Percentiles rank a stretch among this genome's conserved stretches.
phyloP scores from a whole-genome alignment of 2,888 invertebrate genomes.

The Leptinotarsa tumamoca region DNA sequence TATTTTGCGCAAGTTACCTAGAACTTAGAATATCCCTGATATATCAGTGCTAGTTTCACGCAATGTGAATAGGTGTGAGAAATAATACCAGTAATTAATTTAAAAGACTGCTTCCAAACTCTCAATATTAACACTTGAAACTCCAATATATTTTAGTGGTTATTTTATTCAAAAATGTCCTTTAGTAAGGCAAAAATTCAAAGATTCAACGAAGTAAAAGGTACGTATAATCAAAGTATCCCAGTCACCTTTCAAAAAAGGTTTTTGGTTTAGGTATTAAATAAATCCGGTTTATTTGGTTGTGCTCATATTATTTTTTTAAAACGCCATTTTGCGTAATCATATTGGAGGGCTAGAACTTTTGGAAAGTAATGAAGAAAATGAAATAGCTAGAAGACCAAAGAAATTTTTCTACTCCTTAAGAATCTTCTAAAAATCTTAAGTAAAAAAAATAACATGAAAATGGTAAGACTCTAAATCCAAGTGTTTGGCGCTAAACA shows the following conservation, averaged over 20 bases:
- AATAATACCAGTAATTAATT: too few species aligned
- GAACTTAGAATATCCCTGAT: background rate
- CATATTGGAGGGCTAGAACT: background rate
- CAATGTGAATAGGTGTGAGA: background rate
- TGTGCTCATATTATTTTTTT: background rate
- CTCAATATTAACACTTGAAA: too few species aligned
- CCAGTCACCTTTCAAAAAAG: too few species aligned
- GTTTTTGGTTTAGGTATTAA: too few species aligned
- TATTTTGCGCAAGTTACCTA: background rate
- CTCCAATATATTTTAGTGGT: background rate
- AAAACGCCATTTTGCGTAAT: conserved; percentile 1
- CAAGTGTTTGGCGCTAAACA: too few species aligned
- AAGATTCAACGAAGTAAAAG: conserved; percentile 69
- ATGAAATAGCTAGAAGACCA: background rate
- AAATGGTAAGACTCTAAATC: too few species aligned
- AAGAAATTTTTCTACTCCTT: too few species aligned
- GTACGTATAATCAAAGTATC: conserved; percentile 62
- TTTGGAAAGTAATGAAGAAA: background rate
- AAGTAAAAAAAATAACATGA: too few species aligned
- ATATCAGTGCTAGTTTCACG: background rate
- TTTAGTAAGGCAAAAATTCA: conserved; percentile 71
- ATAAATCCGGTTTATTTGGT: too few species aligned
- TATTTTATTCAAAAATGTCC: conserved; percentile 63
- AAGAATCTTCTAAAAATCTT: too few species aligned
- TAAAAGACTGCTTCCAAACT: too few species aligned